Conservation (phyloP, 1,140 invertebrate species). For the Seison nebaliae region DNA sequence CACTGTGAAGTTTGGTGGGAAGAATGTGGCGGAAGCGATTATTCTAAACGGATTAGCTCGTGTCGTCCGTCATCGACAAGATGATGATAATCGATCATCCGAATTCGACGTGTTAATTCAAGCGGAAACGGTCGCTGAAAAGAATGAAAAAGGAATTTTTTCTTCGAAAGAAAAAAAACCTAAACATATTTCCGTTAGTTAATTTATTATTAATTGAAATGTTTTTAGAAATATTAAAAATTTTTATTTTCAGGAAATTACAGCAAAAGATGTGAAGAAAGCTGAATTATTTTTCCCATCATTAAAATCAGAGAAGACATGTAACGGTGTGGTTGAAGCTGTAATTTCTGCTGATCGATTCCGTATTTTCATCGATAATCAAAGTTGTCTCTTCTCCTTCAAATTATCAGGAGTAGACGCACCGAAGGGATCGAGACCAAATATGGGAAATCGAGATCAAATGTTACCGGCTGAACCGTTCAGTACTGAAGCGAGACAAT, state of each 20-base stretch:
- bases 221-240: too few relatives aligned
- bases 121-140: slow-evolving; percentile 41
- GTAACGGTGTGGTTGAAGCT: slow-evolving; percentile 73
- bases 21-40: slow-evolving; percentile 69
- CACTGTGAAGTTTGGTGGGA: slow-evolving; percentile 41
- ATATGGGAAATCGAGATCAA: slow-evolving; percentile 36
- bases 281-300: slow-evolving; percentile 71
- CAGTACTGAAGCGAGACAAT: slow-evolving; percentile 63
- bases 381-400: slow-evolving; percentile 76
- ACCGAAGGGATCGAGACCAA: slow-evolving; percentile 41
- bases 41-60: slow-evolving; percentile 66
- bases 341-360: slow-evolving; percentile 70
- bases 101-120: slow-evolving; percentile 70
- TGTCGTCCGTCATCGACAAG: slow-evolving; percentile 65
- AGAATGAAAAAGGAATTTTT: slow-evolving; percentile 3
- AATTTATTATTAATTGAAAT: too few relatives aligned
- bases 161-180: slow-evolving; percentile 1
- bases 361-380: slow-evolving; percentile 67
- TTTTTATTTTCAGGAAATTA: too few relatives aligned
- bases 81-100: slow-evolving; percentile 63
- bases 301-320: slow-evolving; percentile 46
- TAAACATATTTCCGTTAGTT: slow-evolving; percentile 3
- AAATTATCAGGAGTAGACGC: slow-evolving; percentile 38
- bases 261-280: slow-evolving; percentile 42
- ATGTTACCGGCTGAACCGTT: slow-evolving; percentile 52